Conservation (phyloP, 2,797 vertebrate genomes). For the Alca torda region DNA sequence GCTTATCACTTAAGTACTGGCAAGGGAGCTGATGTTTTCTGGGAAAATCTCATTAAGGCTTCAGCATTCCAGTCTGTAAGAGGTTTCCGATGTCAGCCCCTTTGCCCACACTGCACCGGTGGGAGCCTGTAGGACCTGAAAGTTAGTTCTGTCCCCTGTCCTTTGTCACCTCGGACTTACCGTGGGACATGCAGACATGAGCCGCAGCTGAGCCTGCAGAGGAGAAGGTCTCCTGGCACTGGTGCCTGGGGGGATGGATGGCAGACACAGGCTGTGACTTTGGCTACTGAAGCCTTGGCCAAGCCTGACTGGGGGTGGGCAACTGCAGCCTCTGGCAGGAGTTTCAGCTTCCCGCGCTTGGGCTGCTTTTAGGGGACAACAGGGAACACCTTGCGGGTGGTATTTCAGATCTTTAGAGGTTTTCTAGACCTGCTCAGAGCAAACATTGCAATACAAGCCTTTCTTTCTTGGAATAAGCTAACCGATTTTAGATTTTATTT, state of each 20-base stretch:
- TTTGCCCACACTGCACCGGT: accelerated
- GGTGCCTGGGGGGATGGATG: background rate
- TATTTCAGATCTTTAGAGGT: background rate
- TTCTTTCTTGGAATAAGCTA: background rate
- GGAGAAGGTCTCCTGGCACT: background rate
- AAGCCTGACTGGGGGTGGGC: background rate
- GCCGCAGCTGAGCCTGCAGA: background rate
- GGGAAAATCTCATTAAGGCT: background rate
- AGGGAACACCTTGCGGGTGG: background rate
- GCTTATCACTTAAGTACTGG: background rate
- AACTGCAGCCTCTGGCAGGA: background rate
- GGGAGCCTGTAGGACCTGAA: background rate
- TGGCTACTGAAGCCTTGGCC: background rate
- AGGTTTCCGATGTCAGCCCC: accelerated
- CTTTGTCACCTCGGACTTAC: background rate
- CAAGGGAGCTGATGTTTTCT: background rate
- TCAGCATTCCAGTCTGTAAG: background rate
- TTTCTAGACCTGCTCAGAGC: background rate
- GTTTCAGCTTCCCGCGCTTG: accelerated
- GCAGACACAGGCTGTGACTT: accelerated
- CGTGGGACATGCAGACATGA: accelerated
- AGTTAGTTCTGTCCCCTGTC: background rate
- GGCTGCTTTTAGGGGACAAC: background rate
- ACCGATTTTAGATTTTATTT: background rate
- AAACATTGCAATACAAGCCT: background rate